A percentile compares a stretch with the other conserved stretches of the same genome.
These are phyloP conservation scores for Ophonus ardosiacus DNA, from an alignment of 2,888 invertebrate species.

Conservation along the genomic window DNA sequence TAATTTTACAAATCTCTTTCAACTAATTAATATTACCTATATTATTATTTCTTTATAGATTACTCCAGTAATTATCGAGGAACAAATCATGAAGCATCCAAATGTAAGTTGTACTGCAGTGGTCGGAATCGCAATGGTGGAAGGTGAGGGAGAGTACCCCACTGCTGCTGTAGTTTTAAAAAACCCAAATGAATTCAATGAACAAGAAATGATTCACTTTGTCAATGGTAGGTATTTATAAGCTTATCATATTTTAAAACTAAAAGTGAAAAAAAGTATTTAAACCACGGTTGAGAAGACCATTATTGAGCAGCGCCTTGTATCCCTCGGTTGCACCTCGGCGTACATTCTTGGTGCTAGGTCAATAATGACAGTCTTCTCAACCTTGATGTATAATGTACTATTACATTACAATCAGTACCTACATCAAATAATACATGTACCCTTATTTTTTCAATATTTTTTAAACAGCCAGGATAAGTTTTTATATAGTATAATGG, in stretches of 20 bases:
- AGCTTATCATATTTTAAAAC: not conserved
- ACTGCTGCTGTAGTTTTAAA: constrained; percentile 28
- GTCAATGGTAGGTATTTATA: not conserved
- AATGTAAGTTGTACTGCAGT: constrained; percentile 2
- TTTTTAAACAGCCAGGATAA: too few relatives aligned
- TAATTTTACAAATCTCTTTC: too few relatives aligned
- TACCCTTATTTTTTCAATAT: too few relatives aligned
- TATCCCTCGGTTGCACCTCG: too few relatives aligned
- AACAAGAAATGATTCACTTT: constrained; percentile 41
- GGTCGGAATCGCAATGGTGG: constrained; percentile 29
- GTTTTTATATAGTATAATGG: too few relatives aligned
- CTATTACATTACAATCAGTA: too few relatives aligned
- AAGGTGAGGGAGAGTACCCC: constrained; percentile 16
- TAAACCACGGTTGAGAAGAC: not conserved
- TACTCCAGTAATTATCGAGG: constrained; percentile 20
- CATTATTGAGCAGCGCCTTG: too few relatives aligned
- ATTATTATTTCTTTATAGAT: not conserved
- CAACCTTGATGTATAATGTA: too few relatives aligned
- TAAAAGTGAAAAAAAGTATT: not conserved
- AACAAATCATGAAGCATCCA: constrained; percentile 33
- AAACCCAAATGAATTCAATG: not conserved
- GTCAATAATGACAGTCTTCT: too few relatives aligned
- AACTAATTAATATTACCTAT: not conserved
- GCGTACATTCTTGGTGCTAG: too few relatives aligned
- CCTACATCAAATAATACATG: too few relatives aligned